Base-by-base conservation (phyloP, 2,113 vertebrate genomes). In the Stictonetta naevosa region DNA sequence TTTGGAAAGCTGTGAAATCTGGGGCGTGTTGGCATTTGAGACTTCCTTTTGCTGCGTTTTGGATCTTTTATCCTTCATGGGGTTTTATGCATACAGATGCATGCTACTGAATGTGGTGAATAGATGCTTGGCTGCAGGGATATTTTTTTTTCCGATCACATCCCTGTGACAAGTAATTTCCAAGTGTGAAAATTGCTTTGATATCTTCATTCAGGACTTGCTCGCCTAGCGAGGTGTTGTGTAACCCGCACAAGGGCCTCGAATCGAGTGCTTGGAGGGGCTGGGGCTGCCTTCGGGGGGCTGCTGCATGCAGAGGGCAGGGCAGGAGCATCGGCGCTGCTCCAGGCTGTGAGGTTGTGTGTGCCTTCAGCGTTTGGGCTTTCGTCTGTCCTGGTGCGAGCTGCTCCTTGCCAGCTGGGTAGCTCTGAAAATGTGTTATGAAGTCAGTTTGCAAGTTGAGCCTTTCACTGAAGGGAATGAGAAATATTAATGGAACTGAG, bases 161-260 rank as follows among this genome's bases (percentile, higher is more conserved):
- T 89, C 66, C 80, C 77, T 82, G 77, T 81, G 90, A 93, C 86
- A 50, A 94, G 86, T 56, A 9, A 73, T 92, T 94, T 92, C 77
- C 62, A 76, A 91, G 92, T 84, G 93, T 95, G 92, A 86, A 83
- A 86, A 59, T 79, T 4, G 69, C 90, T 95, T 88, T 92, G 94
- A 83, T 95, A 16, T 82, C 90, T 96, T 72, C 29, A 33, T 58
- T 69, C 29, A 23, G 92, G 76, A n/a, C 67, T 59, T 3, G 4
- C 50, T 87, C 3, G 3, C 67, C 80, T 22, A 0, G 74, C 8
- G 9, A 50, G 33, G 44, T 1, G 0, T 85, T 90, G 63, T 53
- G n/a, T 25, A 74, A 52, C 33, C 72, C 1, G 5, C 34, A 25
- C 17, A 18, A 20, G 44, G 58, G 74, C 50, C 8, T 2, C 0